These are phyloP conservation scores for Corydoras maculifer DNA, from an alignment of 2,113 vertebrate genomes.

Conservation along the genomic window DNA sequence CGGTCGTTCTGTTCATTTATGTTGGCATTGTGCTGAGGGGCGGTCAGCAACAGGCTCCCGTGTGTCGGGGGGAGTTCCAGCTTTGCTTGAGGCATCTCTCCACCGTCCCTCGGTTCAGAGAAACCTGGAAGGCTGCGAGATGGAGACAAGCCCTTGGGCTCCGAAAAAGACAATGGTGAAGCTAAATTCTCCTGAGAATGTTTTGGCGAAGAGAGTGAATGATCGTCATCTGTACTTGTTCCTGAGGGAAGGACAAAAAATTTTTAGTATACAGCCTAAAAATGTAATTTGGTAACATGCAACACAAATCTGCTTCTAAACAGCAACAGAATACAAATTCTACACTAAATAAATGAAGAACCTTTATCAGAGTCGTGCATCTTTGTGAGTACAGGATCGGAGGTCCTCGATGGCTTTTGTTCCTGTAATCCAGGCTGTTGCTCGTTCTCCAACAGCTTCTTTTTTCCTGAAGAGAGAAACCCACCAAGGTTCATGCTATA, in stretches of 20 bases:
- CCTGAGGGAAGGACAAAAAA: conserved; percentile 43
- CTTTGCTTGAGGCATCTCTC: conserved; percentile 39
- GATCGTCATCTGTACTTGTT: conserved; percentile 67
- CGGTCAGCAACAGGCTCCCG: conserved; percentile 37
- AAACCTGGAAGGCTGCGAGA: conserved; percentile 27
- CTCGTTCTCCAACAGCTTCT: conserved; percentile 60
- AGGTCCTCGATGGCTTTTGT: conserved; percentile 60
- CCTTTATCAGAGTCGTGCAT: conserved; percentile 86
- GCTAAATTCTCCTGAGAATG: conserved; percentile 63
- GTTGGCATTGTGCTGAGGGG: conserved; percentile 32
- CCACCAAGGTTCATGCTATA: no score
- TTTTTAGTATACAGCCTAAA: no score
- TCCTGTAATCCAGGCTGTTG: conserved; percentile 56
- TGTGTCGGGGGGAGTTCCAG: conserved; percentile 50
- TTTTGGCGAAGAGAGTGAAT: conserved; percentile 55
- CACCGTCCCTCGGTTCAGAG: conserved; percentile 36
- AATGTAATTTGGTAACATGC: no score
- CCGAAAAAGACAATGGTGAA: conserved; percentile 56
- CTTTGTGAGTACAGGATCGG: conserved; percentile 61
- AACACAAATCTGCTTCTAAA: no score
- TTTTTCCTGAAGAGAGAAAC: conserved; percentile 51
- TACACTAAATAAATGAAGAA: conserved; percentile 37
- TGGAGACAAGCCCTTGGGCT: conserved; percentile 46
- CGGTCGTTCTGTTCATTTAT: conserved; percentile 51
- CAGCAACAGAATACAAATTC: background rate